Evolutionary conservation across 2,888 invertebrate genomes (phyloP).

Genomic region (Epistrophe eligans): DNA sequence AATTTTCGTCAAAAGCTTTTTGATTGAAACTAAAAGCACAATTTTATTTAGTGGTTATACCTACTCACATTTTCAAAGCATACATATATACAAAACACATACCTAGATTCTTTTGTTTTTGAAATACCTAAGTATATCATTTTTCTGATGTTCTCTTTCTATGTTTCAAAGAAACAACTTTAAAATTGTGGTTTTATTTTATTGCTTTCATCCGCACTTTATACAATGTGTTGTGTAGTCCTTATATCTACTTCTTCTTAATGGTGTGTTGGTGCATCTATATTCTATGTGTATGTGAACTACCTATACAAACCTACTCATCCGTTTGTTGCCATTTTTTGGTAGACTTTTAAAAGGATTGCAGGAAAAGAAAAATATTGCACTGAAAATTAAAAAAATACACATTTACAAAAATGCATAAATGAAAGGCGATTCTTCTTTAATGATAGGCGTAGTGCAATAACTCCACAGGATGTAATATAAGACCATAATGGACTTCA

Average conservation of each 20-base stretch:
- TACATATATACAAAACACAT: not conserved
- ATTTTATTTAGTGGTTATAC: not conserved
- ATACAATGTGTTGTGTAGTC: not conserved
- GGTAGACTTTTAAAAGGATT: not conserved
- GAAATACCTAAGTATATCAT: not conserved
- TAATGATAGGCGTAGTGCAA: too few relatives aligned
- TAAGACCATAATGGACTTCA: too few relatives aligned
- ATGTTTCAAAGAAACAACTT: slow-evolving; percentile 2
- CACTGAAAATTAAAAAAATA: not conserved
- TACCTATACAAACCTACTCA: not conserved
- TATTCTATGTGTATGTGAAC: not conserved
- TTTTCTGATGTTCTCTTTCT: not conserved
- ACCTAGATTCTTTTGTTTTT: not conserved
- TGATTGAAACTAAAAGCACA: slow-evolving; percentile 23
- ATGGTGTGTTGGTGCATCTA: not conserved
- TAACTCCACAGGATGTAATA: too few relatives aligned
- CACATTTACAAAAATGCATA: too few relatives aligned
- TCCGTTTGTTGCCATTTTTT: slow-evolving; percentile 1
- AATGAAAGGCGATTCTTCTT: too few relatives aligned
- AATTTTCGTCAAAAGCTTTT: slow-evolving; percentile 11
- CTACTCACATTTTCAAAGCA: not conserved
- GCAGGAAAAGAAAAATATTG: not conserved
- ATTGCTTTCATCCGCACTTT: not conserved
- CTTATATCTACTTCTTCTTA: not conserved
- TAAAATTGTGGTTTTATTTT: slow-evolving; percentile 19